Conservation (phyloP, 2,888 invertebrate genomes). For the Stramonita haemastoma region DNA sequence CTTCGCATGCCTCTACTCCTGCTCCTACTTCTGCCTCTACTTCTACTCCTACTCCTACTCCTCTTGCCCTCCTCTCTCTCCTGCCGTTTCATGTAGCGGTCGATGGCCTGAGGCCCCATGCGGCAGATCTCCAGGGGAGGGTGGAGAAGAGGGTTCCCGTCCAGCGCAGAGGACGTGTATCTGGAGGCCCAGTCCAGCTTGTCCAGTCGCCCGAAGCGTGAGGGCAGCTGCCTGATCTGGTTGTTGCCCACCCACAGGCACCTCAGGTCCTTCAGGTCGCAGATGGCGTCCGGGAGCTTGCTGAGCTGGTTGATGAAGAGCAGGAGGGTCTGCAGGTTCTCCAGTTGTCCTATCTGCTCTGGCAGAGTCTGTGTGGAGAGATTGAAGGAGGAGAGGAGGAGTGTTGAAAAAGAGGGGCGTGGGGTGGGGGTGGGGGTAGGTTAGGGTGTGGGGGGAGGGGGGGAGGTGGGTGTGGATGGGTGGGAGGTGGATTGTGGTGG, state of each 20-base stretch:
- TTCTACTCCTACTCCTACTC: not conserved
- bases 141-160: conserved; percentile 73
- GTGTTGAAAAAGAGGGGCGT: too few species aligned
- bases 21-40: not conserved
- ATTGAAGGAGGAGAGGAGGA: too few species aligned
- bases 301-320: conserved; percentile 75
- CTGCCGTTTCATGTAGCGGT: conserved; percentile 61
- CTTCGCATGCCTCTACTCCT: not conserved
- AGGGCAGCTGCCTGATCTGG: conserved; percentile 71
- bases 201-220: conserved; percentile 69
- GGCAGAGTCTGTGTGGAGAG: conserved; percentile 66
- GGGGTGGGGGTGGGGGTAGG: too few species aligned
- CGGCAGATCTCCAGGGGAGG: conserved; percentile 76
- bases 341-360: conserved; percentile 72
- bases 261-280: conserved; percentile 74
- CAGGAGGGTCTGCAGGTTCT: conserved; percentile 73
- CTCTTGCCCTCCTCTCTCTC: conserved; percentile 1
- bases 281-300: conserved; percentile 72
- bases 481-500: too few species aligned
- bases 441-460: too few species aligned
- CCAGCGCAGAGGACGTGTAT: conserved; percentile 72
- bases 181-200: conserved; percentile 72
- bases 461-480: too few species aligned
- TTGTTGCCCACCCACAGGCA: conserved; percentile 78
- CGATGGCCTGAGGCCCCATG: conserved; percentile 72